Evolutionary conservation across 1,140 invertebrate species (phyloP).

Genomic region (Goniozus legneri): DNA sequence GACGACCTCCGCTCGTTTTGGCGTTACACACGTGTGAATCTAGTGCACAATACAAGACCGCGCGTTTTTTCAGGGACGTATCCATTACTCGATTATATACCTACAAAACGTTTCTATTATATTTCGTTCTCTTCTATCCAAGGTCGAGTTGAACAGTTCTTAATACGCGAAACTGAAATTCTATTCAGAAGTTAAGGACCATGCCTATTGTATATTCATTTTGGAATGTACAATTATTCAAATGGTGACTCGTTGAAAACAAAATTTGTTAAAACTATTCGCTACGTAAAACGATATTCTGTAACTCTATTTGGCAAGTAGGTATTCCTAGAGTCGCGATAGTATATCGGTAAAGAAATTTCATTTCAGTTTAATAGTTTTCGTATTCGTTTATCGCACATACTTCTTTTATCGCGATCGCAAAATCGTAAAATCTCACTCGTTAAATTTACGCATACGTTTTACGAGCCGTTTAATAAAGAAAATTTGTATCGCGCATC

Average conservation of each 20-base stretch:
- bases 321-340: too few relatives aligned
- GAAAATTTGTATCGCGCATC: too few relatives aligned
- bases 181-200: not conserved
- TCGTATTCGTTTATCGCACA: too few relatives aligned
- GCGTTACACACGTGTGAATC: slow-evolving; percentile 8
- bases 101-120: slow-evolving; percentile 13
- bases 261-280: too few relatives aligned
- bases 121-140: not conserved
- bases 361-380: too few relatives aligned
- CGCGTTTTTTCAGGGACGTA: slow-evolving; percentile 1
- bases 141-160: not conserved
- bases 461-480: too few relatives aligned
- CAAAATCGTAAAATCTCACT: too few relatives aligned
- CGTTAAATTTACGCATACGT: too few relatives aligned
- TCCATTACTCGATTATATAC: slow-evolving; percentile 3
- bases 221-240: not conserved
- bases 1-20: slow-evolving; percentile 10
- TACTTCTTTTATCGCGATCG: too few relatives aligned
- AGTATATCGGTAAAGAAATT: too few relatives aligned
- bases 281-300: too few relatives aligned
- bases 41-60: not conserved
- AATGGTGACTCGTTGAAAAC: not conserved
- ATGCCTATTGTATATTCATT: not conserved
- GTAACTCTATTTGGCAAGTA: too few relatives aligned
- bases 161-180: not conserved